phyloP scores from a whole-genome alignment of 1,140 invertebrate genomes.

The Hydropsyche tenuis region DNA sequence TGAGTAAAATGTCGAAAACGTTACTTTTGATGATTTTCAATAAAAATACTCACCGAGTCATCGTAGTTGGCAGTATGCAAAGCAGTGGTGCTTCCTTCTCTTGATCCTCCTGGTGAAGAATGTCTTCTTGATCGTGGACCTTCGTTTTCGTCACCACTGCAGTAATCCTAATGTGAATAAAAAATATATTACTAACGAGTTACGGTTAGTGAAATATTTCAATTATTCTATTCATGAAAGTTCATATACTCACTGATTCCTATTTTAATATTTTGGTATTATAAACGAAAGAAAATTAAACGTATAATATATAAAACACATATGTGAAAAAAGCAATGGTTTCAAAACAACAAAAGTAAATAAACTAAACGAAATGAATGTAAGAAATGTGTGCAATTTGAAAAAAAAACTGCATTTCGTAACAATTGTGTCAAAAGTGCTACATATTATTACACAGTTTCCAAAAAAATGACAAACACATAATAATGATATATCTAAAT shows the following conservation, averaged over 20 bases:
- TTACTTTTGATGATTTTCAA: too few relatives aligned
- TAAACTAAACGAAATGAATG: neutral
- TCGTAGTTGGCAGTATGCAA: conserved; percentile 68
- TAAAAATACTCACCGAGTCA: conserved; percentile 67
- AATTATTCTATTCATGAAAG: neutral
- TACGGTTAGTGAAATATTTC: neutral
- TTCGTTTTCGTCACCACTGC: conserved; percentile 62
- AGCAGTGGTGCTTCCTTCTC: conserved; percentile 66
- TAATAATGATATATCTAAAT: too few relatives aligned
- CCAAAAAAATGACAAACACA: too few relatives aligned
- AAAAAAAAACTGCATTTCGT: conserved; percentile 10
- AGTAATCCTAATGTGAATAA: conserved; percentile 59
- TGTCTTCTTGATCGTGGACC: conserved; percentile 68
- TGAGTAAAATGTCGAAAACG: too few relatives aligned
- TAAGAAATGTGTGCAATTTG: conserved; percentile 14
- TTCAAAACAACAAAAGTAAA: neutral
- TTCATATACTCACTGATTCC: neutral
- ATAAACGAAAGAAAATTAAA: neutral
- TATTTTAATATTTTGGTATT: neutral
- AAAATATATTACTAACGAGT: too few relatives aligned
- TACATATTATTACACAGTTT: too few relatives aligned
- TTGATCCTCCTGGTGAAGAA: conserved; percentile 68
- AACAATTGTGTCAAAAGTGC: neutral
- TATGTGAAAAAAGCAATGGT: neutral
- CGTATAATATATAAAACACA: conserved; percentile 1